Evolutionary conservation across 2,113 vertebrate genomes (phyloP).

Genomic region (Ictidomys tridecemlineatus): DNA sequence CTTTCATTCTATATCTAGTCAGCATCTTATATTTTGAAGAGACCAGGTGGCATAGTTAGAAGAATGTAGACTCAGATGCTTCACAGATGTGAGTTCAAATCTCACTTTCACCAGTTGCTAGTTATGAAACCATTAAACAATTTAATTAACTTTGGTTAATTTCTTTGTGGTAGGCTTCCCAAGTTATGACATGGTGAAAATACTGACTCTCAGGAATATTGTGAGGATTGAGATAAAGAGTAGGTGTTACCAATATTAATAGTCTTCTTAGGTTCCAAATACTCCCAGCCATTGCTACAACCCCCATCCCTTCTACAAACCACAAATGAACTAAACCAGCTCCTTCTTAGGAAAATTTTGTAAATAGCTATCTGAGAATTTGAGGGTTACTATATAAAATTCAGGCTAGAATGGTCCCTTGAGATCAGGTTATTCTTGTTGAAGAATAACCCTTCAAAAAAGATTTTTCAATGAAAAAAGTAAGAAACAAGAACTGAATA

Average conservation of each 20-base stretch:
- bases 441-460: constrained; percentile 14
- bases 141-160: neutral
- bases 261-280: constrained; percentile 20
- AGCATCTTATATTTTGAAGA: constrained; percentile 39
- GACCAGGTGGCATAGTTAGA: neutral
- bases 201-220: neutral
- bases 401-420: neutral
- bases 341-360: neutral
- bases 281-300: neutral
- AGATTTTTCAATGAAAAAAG: neutral
- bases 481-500: neutral
- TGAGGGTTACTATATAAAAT: neutral
- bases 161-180: constrained; percentile 4
- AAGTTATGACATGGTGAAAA: neutral
- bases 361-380: neutral
- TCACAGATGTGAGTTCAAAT: neutral
- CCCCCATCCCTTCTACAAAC: neutral
- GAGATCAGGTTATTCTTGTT: neutral
- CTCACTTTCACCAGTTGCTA: neutral
- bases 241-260: neutral
- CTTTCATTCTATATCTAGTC: constrained; percentile 10
- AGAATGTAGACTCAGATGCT: neutral
- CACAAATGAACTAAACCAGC: neutral
- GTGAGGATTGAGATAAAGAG: neutral
- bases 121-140: neutral